Evolutionary conservation across 2,888 invertebrate species (phyloP).

Genomic region (Eupithecia abbreviata): DNA sequence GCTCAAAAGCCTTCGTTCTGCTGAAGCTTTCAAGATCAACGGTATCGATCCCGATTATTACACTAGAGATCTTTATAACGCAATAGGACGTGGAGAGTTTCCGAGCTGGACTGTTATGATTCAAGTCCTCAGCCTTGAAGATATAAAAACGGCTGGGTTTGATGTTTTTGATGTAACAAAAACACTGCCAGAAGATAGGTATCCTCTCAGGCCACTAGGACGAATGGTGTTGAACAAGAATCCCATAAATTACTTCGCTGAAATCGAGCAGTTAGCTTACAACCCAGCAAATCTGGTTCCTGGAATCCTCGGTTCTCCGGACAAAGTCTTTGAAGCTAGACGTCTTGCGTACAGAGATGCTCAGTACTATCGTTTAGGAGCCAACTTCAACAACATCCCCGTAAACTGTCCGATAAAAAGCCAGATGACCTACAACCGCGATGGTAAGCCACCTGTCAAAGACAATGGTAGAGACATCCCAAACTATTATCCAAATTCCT

Average conservation of each 20-base stretch:
- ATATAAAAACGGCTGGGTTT: constrained; percentile 89
- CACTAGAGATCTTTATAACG: constrained; percentile 92
- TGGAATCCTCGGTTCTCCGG: constrained; percentile 94
- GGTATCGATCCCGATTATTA: constrained; percentile 93
- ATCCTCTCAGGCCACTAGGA: constrained; percentile 92
- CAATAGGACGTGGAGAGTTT: constrained; percentile 88
- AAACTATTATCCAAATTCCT: constrained; percentile 98
- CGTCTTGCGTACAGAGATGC: constrained; percentile 94
- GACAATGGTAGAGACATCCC: constrained; percentile 94
- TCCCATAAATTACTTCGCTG: constrained; percentile 94
- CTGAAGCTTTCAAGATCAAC: constrained; percentile 86
- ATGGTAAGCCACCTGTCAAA: constrained; percentile 89
- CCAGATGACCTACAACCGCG: constrained; percentile 91
- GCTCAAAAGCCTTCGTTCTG: constrained; percentile 88
- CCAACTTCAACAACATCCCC: constrained; percentile 94
- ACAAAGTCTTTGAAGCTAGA: constrained; percentile 94
- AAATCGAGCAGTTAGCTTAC: constrained; percentile 95
- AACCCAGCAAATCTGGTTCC: constrained; percentile 94
- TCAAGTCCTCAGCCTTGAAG: constrained; percentile 91
- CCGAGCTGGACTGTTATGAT: constrained; percentile 91
- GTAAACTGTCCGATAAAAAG: constrained; percentile 95
- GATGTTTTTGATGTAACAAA: constrained; percentile 97
- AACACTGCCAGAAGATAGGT: constrained; percentile 90
- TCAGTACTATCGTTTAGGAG: constrained; percentile 91
- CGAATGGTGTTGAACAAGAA: constrained; percentile 92